Base-by-base conservation (phyloP, 2,113 vertebrate species). In the Nettapus auritus region DNA sequence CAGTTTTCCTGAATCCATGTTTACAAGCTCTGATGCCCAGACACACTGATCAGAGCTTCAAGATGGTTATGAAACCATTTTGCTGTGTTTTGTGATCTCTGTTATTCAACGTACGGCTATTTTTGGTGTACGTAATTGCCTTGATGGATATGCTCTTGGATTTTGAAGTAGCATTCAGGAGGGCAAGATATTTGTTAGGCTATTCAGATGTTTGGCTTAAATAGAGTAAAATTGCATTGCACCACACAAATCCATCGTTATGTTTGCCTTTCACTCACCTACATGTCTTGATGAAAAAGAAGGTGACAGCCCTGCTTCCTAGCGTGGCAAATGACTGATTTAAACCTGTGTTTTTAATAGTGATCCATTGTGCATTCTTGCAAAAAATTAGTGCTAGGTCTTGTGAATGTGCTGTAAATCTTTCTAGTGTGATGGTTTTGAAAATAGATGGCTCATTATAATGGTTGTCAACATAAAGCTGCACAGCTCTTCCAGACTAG, bases 391-490 rank as follows among this genome's bases (percentile, higher is more conserved):
- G 63, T 81, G 55, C 48, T 91, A 53, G 83, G 62, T 89, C 66
- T 94, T 92, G 63, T 42, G 87, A 91, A 93, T 71, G 42, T 70
- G 42, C 81, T 60, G 44, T 90, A 92, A 87, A 87, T 96, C 75
- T 89, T 88, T 76, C 68, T 59, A 57, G 59, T 12, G 13, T 62
- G 77, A 46, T 84, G 56, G 64, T 66, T 84, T 76, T 81, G 44
- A 75, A 93, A 95, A 89, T 57, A 84, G 40, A 69, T 66, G 21
- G 68, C 66, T 93, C 59, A 52, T n/a, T 82, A 69, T 62, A 76
- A 69, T 78, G 33, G 78, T 88, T 83, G 71, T 78, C 67, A 82
- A 69, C 56, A 70, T n/a, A 75, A 78, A 66, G 56, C 55, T 88
- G 81, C 76, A 69, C 29, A 67, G 50, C 57, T 77, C 38, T 77